These are phyloP conservation scores for Lasioglossum morio DNA, from an alignment of 2,888 invertebrate genomes.

Conservation along the genomic window DNA sequence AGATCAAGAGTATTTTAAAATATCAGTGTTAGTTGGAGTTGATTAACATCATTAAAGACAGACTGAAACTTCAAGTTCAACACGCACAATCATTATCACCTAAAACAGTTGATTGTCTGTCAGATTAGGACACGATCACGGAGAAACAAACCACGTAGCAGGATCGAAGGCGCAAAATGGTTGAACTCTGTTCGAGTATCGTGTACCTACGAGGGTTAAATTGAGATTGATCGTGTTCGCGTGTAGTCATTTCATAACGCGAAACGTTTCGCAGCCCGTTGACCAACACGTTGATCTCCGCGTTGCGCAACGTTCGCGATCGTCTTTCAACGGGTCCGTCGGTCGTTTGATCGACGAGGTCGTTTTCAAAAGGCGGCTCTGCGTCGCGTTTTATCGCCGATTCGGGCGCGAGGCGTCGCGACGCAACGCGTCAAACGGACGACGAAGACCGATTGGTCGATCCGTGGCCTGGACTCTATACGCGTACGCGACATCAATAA, in stretches of 20 bases:
- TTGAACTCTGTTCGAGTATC: background rate
- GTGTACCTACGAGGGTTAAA: constrained; percentile 38
- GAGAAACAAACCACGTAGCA: background rate
- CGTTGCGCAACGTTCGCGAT: background rate
- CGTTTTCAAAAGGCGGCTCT: background rate
- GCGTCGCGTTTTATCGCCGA: constrained; percentile 13
- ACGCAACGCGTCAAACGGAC: background rate
- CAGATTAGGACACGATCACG: background rate
- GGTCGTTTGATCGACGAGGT: constrained; percentile 15
- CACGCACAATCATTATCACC: no score
- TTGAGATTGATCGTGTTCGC: constrained; percentile 65
- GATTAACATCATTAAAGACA: no score
- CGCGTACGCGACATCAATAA: constrained; percentile 43
- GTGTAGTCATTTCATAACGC: constrained; percentile 50
- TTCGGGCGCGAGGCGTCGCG: background rate
- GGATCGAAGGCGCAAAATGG: background rate
- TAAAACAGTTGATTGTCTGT: background rate
- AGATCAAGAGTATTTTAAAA: no score
- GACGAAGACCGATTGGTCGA: constrained; percentile 13
- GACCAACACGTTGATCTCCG: constrained; percentile 13
- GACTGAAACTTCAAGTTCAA: no score
- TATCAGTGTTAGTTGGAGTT: no score
- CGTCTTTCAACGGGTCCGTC: constrained; percentile 27
- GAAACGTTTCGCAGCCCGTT: constrained; percentile 29
- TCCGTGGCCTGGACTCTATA: background rate